Evolutionary conservation across 2,113 vertebrate genomes (phyloP).

Genomic region (Pangasianodon gigas): DNA sequence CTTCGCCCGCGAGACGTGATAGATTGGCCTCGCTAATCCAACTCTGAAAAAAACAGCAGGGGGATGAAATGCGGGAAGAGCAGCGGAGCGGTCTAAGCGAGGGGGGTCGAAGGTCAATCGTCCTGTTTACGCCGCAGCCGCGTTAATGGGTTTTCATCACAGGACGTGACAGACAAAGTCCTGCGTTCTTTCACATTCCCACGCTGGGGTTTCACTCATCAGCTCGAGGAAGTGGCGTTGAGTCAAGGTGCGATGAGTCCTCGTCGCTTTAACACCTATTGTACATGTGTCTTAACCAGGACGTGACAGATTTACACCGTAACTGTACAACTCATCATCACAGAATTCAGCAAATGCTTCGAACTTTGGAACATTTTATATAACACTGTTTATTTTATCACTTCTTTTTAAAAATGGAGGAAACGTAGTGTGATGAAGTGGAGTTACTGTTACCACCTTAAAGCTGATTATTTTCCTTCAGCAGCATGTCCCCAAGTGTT

Average conservation of each 20-base stretch:
- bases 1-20: conserved; percentile 74
- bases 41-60: conserved; percentile 57
- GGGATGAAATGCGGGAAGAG: conserved; percentile 17
- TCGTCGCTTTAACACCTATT: not conserved
- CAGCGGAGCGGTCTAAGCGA: conserved; percentile 1
- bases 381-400: not conserved
- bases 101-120: conserved; percentile 13
- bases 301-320: not conserved
- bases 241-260: not conserved
- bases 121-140: conserved; percentile 33
- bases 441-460: not conserved
- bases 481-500: not conserved
- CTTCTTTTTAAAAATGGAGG: not conserved
- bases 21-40: conserved; percentile 69
- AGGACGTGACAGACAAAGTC: conserved; percentile 24
- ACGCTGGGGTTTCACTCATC: conserved; percentile 1
- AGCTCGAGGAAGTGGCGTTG: not conserved
- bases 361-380: not conserved
- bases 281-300: not conserved
- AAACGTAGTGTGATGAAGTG: not conserved
- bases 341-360: not conserved
- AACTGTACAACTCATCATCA: not conserved
- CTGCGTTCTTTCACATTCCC: not conserved
- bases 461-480: not conserved
- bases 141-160: conserved; percentile 26